Evolutionary conservation across 2,113 vertebrate genomes (phyloP).

Genomic region (Lathamus discolor): DNA sequence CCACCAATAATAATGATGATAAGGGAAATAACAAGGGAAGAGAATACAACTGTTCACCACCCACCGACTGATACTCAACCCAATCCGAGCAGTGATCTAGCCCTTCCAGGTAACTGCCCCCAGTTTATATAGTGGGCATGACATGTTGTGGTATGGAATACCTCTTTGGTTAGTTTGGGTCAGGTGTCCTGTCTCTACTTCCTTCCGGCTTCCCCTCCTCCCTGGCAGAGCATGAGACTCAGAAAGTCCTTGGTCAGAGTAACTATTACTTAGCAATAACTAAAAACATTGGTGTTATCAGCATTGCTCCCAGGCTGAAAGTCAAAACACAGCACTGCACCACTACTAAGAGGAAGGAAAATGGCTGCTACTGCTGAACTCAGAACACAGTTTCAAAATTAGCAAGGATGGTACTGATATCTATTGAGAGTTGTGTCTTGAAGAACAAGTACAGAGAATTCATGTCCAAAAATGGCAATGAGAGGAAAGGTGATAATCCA

Average conservation of each 20-base stretch:
- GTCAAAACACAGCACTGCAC: neutral
- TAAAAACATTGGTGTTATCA: neutral
- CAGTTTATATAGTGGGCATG: neutral
- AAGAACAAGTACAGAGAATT: neutral
- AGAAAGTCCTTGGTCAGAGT: neutral
- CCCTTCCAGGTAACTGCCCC: too few relatives aligned
- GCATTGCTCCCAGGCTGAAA: neutral
- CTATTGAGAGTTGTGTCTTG: neutral
- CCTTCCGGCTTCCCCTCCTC: neutral
- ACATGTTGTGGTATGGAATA: neutral
- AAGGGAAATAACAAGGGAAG: too few relatives aligned
- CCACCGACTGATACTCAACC: fast-evolving
- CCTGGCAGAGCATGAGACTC: neutral
- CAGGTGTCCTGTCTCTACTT: neutral
- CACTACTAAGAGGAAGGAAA: neutral
- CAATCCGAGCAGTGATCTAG: too few relatives aligned
- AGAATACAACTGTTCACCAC: too few relatives aligned
- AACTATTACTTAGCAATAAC: neutral
- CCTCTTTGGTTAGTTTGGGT: neutral
- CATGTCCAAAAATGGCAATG: neutral
- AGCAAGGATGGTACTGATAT: neutral
- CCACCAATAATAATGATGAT: too few relatives aligned
- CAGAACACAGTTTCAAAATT: neutral
- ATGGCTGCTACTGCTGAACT: neutral
- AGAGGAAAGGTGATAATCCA: neutral